Evolutionary conservation across 2,888 invertebrate genomes (phyloP).

Genomic region (Volucella zonaria): DNA sequence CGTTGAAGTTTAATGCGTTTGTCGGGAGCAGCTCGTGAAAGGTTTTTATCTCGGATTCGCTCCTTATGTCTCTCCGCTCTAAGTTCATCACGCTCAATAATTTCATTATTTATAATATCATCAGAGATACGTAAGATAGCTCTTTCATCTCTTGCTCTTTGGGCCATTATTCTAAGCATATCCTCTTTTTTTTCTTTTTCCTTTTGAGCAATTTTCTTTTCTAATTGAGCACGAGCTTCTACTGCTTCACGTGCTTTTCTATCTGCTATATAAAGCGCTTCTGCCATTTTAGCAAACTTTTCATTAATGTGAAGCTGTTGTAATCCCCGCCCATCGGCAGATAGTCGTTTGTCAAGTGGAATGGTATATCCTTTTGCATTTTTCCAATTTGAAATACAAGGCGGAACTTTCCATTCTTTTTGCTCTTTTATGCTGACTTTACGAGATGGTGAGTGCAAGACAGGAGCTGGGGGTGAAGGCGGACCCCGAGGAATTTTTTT

Average conservation of each 20-base stretch:
- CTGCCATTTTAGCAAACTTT: slow-evolving; percentile 98
- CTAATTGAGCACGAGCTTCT: slow-evolving; percentile 96
- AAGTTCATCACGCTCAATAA: slow-evolving; percentile 92
- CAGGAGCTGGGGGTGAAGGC: slow-evolving; percentile 99
- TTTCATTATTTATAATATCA: slow-evolving; percentile 83
- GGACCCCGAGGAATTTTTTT: slow-evolving; percentile 99
- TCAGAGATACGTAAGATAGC: slow-evolving; percentile 87
- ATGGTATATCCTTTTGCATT: slow-evolving; percentile 99
- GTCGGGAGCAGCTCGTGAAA: slow-evolving; percentile 96
- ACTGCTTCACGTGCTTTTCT: slow-evolving; percentile 98
- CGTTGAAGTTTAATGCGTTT: slow-evolving; percentile 94
- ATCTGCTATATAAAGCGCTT: slow-evolving; percentile 98
- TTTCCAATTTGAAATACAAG: slow-evolving; percentile 99
- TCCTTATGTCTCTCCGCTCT: slow-evolving; percentile 95
- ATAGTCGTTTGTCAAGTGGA: slow-evolving; percentile 97
- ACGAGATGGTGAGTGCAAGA: slow-evolving; percentile 98
- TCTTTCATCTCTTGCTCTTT: slow-evolving; percentile 96
- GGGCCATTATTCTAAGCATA: slow-evolving; percentile 94
- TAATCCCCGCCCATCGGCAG: slow-evolving; percentile 98
- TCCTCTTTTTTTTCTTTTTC: slow-evolving; percentile 99
- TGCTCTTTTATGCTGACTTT: slow-evolving; percentile 99
- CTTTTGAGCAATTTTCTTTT: slow-evolving; percentile 97
- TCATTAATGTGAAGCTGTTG: slow-evolving; percentile 99
- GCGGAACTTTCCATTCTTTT: slow-evolving; percentile 99
- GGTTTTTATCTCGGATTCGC: slow-evolving; percentile 94